phyloP scores from a whole-genome alignment of 2,797 vertebrate genomes.

The Intellagama lesueurii region DNA sequence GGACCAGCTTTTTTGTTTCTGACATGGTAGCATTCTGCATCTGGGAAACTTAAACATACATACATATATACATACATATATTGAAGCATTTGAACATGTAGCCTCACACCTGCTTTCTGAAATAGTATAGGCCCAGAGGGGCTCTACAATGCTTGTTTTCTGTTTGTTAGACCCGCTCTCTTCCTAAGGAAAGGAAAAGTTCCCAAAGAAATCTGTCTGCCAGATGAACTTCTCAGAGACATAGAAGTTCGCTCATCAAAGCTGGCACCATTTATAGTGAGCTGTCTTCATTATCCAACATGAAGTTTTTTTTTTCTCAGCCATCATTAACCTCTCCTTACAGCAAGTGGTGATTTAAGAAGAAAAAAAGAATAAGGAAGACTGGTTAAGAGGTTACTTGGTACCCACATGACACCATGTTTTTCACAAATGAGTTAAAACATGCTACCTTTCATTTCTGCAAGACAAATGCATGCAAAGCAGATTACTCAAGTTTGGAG shows the following conservation, averaged over 20 bases:
- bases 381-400: not conserved
- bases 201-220: constrained; percentile 25
- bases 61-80: no score
- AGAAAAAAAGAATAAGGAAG: not conserved
- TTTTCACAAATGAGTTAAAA: not conserved
- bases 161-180: not conserved
- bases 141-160: not conserved
- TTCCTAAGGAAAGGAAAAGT: constrained; percentile 20
- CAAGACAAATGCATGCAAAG: not conserved
- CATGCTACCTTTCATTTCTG: not conserved
- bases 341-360: not conserved
- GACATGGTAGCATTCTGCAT: not conserved
- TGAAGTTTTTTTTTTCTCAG: not conserved
- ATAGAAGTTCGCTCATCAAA: not conserved
- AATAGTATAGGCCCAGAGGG: not conserved
- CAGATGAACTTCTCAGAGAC: constrained; percentile 35
- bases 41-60: no score
- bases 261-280: not conserved
- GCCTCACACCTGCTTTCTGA: not conserved
- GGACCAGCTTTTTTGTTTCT: not conserved
- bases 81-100: not conserved
- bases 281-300: not conserved
- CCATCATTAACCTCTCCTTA: not conserved
- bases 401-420: not conserved
- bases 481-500: not conserved